These are phyloP conservation scores for Aphaenogaster floridana DNA, from an alignment of 1,140 invertebrate genomes.

Conservation along the genomic window DNA sequence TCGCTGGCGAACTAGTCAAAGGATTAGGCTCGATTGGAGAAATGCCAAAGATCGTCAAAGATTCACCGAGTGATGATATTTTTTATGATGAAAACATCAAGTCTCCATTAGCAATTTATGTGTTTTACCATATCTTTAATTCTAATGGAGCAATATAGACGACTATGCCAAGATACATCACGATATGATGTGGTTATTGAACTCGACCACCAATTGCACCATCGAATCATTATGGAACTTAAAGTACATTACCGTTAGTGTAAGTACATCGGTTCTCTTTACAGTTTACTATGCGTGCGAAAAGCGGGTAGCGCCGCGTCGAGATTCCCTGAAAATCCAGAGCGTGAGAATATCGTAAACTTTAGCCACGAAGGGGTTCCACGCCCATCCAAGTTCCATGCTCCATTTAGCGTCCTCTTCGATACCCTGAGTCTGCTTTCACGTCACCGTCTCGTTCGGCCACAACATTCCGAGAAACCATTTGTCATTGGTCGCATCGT, in stretches of 20 bases:
- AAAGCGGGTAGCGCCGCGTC: slow-evolving; percentile 8
- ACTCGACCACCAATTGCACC: slow-evolving; percentile 7
- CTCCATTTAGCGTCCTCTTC: slow-evolving; percentile 5
- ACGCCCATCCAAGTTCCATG: background rate
- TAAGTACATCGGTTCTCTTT: background rate
- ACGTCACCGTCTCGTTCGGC: slow-evolving; percentile 9
- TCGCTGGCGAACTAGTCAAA: slow-evolving; percentile 4
- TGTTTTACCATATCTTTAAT: slow-evolving; percentile 21
- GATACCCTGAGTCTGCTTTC: background rate
- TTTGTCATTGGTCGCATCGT: slow-evolving; percentile 24
- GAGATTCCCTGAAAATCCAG: slow-evolving; percentile 51
- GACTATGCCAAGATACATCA: background rate
- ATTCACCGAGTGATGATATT: background rate
- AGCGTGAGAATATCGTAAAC: slow-evolving; percentile 72
- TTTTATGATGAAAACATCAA: slow-evolving; percentile 11
- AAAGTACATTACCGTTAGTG: slow-evolving; percentile 11
- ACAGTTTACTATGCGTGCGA: background rate
- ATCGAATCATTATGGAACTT: slow-evolving; percentile 1
- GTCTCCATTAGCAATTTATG: background rate
- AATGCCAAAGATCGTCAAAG: slow-evolving; percentile 26
- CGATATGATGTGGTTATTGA: background rate
- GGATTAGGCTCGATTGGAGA: background rate
- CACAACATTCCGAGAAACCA: slow-evolving; percentile 27
- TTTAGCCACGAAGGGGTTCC: slow-evolving; percentile 37
- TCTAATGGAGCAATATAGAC: background rate